Evolutionary conservation across 1,140 invertebrate genomes (phyloP).

Genomic region (Ericerus pela): DNA sequence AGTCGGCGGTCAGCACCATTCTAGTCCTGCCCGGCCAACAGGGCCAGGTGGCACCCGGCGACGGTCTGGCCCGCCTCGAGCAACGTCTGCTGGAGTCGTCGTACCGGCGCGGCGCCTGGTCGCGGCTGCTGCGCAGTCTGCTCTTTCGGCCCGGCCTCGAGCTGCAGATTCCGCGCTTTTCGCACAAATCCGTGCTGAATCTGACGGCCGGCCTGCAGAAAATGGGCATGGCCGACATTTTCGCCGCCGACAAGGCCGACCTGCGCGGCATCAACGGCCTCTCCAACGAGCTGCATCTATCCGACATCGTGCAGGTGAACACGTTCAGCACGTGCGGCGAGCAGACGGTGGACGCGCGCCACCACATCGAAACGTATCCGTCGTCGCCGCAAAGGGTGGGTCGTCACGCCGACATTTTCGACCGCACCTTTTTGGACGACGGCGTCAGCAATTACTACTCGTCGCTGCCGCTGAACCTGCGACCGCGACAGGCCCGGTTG

Average conservation of each 20-base stretch:
- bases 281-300: slow-evolving; percentile 53
- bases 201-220: slow-evolving; percentile 53
- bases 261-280: slow-evolving; percentile 61
- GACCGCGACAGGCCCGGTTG: slow-evolving; percentile 50
- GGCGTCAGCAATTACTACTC: slow-evolving; percentile 14
- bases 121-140: slow-evolving; percentile 50
- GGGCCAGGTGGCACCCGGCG: slow-evolving; percentile 50
- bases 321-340: slow-evolving; percentile 66
- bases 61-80: slow-evolving; percentile 55
- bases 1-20: slow-evolving; percentile 55
- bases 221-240: slow-evolving; percentile 65
- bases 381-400: slow-evolving; percentile 36
- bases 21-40: slow-evolving; percentile 65
- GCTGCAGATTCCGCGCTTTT: slow-evolving; percentile 63
- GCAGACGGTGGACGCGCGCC: slow-evolving; percentile 47
- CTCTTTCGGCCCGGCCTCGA: slow-evolving; percentile 56
- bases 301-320: slow-evolving; percentile 61
- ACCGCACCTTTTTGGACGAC: neutral
- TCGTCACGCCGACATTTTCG: no score
- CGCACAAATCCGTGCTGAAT: slow-evolving; percentile 63
- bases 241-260: slow-evolving; percentile 53
- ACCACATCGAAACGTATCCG: slow-evolving; percentile 64
- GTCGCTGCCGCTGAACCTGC: slow-evolving; percentile 41
- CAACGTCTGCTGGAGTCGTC: slow-evolving; percentile 46
- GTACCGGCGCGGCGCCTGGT: slow-evolving; percentile 52